Conservation (phyloP, 2,113 vertebrate genomes). For the Gopherus flavomarginatus region DNA sequence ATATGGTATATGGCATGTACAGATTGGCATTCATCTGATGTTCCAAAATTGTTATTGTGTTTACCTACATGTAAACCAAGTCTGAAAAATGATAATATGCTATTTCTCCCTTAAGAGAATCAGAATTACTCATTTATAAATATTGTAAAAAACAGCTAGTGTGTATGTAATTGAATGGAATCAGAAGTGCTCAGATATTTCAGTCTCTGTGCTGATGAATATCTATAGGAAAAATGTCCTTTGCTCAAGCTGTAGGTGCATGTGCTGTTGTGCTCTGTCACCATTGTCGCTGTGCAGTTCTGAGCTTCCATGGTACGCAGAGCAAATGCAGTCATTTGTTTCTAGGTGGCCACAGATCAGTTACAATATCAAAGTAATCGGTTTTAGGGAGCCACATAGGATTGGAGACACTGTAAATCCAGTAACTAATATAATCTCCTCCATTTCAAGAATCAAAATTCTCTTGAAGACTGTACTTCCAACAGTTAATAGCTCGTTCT, state of each 20-base stretch:
- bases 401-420: neutral
- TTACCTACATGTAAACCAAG: neutral
- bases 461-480: neutral
- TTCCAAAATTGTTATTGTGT: neutral
- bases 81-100: neutral
- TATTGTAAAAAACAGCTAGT: neutral
- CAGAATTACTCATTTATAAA: neutral
- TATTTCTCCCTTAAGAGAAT: neutral
- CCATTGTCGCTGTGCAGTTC: neutral
- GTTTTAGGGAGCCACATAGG: neutral
- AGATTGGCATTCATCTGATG: neutral
- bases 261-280: neutral
- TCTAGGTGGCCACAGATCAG: neutral
- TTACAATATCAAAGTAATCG: neutral
- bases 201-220: fast-evolving
- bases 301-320: neutral
- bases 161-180: neutral
- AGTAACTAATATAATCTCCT: neutral
- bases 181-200: neutral
- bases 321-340: neutral
- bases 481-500: neutral
- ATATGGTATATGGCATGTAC: neutral
- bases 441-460: neutral
- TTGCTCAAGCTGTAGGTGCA: neutral
- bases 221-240: neutral